phyloP scores from a whole-genome alignment of 1,140 invertebrate genomes.

The Heliconius hermathena region DNA sequence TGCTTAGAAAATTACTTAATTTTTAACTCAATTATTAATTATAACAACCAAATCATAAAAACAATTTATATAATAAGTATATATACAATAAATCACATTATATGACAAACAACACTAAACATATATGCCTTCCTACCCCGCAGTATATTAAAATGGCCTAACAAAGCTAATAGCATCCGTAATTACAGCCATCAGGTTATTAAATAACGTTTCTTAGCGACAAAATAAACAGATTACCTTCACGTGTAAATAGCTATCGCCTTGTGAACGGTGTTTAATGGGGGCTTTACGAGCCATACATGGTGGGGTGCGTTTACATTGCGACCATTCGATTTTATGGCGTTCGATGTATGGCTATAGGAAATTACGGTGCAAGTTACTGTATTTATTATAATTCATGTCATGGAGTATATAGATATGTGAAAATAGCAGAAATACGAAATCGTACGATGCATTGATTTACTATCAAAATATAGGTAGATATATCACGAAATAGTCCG shows the following conservation, averaged over 20 bases:
- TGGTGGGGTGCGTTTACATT: conserved; percentile 28
- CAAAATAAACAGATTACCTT: conserved; percentile 44
- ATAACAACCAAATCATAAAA: background rate
- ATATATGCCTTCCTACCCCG: background rate
- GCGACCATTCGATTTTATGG: conserved; percentile 21
- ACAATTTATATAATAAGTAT: background rate
- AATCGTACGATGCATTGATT: too few species aligned
- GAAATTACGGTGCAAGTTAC: background rate
- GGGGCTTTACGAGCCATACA: conserved; percentile 29
- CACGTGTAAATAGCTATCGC: conserved; percentile 38
- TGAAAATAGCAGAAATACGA: too few species aligned
- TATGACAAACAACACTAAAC: background rate
- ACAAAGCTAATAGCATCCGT: conserved; percentile 41
- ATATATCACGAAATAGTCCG: too few species aligned
- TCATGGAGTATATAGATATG: too few species aligned
- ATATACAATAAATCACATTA: background rate
- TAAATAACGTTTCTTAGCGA: conserved; percentile 44
- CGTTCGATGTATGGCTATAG: conserved; percentile 2
- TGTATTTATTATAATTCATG: background rate
- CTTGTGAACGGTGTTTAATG: conserved; percentile 36
- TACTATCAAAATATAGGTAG: too few species aligned
- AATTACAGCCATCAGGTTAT: conserved; percentile 41
- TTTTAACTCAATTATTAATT: background rate
- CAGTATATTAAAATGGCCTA: conserved; percentile 20
- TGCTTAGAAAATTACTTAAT: too few species aligned